Evolutionary conservation across 2,888 invertebrate species (phyloP), one percentile per base, ranked within the genome.

Genomic region (Apodemia mormo): DNA sequence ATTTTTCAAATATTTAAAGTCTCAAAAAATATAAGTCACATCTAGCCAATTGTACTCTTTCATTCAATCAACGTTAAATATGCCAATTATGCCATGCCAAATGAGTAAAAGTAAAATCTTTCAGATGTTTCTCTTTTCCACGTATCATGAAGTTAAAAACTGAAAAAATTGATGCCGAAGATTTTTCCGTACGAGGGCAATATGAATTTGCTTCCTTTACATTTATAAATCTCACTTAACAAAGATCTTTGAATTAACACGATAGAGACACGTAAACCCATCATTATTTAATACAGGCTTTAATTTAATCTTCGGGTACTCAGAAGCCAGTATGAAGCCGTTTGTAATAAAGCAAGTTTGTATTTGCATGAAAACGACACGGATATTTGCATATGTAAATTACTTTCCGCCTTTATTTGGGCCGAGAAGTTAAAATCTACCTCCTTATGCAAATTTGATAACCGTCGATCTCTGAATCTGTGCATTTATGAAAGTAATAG

Each of bases 381-480:
- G 82, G 78, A 68, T 85, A 92, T 92, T 92, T 90, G 89, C 92
- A 92, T 92, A 92, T 92, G 91, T 85, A 91, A 92, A 92, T 92
- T 82, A 85, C 85, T 86, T 86, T 88, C 85, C 85, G 86, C 86
- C 89, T 90, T 90, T 90, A 89, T 89, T 91, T 87, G 87, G 88
- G 84, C 85, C 85, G 86, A 83, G 86, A 86, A 87, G 85, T 86
- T 85, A 85, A 86, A 86, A 83, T 85, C 83, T 77, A 78, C 79
- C 84, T 86, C 85, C 84, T 89, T 87, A 88, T 88, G 90, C 82
- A 85, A 90, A 90, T 88, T 77, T 68, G 79, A 70, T 78, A 81
- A 79, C 80, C 79, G 76, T 72, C 75, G 74, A 76, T 72, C 73
- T 70, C 66, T 71, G 75, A 66, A 73, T 75, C 71, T 75, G 69